Evolutionary conservation across 2,797 vertebrate genomes (phyloP), one percentile per base, ranked within the genome.

Genomic region (Esox lucius): DNA sequence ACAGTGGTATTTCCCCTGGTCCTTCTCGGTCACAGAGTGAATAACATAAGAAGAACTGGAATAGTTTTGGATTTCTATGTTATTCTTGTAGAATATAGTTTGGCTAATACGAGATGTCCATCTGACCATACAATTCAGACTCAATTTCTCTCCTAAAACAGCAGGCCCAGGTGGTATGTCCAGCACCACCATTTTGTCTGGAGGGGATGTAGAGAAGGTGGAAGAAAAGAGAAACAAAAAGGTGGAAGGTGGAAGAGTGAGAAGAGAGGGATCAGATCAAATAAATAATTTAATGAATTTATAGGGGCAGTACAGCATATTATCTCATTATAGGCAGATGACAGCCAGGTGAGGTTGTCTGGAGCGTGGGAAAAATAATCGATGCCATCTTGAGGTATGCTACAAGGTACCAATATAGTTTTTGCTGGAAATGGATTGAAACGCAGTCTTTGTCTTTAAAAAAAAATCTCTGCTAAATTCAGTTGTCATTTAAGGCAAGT

Each of bases 21-120:
- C 0, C 1, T 13, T 1, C 9, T 69, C 2, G 9, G 1, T 53
- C 70, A 85, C 80, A 0, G 0, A 0, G 0, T 0, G 0, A 42
- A 90, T 80, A 0, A 0, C 0, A 61, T 64, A 12, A 1, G 0
- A 46, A 3, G 22, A 0, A 1, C 0, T 0, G 0, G 0, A 0
- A 4, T 0, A 0, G 0, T 0, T 0, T 0, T 0, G 0, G 12
- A 90, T 0, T 0, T 0, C 0, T 0, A 0, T 0, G 0, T 6
- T 0, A 1, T 80, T 0, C 75, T 68, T 84, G 33, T 74, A 86
- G 78, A 91, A 90, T 31, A 31, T 0, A 0, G 64, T 8, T 0
- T 0, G 0, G 0, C 0, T 68, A 0, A 87, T 76, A 12, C 2
- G 0, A 12, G 75, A 61, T 16, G 78, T 62, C 35, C 85, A 85